Evolutionary conservation across 2,113 vertebrate species (phyloP).

Genomic region (Hydrochoerus hydrochaeris): DNA sequence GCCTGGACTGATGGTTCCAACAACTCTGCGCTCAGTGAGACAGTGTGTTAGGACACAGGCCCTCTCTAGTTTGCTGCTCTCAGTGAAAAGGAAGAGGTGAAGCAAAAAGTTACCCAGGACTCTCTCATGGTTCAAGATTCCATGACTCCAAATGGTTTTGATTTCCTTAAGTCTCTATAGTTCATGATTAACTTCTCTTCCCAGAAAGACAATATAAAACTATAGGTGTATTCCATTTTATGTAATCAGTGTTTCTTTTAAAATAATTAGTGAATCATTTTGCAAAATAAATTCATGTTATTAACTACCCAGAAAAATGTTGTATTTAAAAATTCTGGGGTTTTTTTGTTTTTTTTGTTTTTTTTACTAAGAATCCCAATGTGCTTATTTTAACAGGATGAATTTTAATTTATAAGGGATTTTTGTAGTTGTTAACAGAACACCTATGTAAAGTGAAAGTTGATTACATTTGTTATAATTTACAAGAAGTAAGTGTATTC

Average conservation of each 20-base stretch:
- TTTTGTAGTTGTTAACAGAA: neutral
- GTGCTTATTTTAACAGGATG: neutral
- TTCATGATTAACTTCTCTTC: neutral
- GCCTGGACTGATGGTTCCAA: no score
- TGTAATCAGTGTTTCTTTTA: neutral
- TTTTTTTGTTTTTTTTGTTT: no score
- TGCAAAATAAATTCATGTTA: constrained; percentile 13
- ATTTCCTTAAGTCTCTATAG: constrained; percentile 11
- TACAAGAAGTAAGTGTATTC: neutral
- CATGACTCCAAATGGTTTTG: constrained; percentile 25
- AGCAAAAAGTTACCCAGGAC: no score
- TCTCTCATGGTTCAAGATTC: constrained; percentile 16
- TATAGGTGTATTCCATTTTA: neutral
- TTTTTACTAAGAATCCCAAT: neutral
- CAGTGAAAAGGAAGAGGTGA: neutral
- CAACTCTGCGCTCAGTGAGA: neutral
- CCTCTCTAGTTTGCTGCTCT: neutral
- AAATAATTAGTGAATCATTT: neutral
- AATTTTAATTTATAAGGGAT: neutral
- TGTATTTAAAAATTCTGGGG: neutral
- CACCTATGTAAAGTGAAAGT: neutral
- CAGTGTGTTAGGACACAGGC: neutral
- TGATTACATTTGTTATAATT: neutral
- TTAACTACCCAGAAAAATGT: neutral
- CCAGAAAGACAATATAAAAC: neutral